Percentiles rank a stretch among this genome's conserved stretches.
Evolutionary conservation across 2,797 vertebrate species (phyloP).

Genomic region (Danionella dracula): DNA sequence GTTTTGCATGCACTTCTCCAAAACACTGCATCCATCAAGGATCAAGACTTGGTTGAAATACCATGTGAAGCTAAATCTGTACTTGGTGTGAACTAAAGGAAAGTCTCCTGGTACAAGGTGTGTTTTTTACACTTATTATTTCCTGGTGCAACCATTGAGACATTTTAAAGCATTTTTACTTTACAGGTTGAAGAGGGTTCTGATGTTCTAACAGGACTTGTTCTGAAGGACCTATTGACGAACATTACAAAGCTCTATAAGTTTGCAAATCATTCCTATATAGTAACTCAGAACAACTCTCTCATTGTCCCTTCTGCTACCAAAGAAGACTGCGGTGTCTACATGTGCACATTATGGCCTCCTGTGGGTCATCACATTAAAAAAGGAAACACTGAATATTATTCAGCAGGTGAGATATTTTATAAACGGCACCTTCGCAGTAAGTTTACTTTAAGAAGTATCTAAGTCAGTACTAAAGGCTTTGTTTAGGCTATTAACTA

Average conservation of each 20-base stretch:
- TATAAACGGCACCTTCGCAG: too few species aligned
- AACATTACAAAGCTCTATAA: conserved; percentile 32
- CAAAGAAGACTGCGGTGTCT: conserved; percentile 32
- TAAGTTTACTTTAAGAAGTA: too few species aligned
- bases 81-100: conserved; percentile 27
- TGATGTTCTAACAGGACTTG: conserved; percentile 36
- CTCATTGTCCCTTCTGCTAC: conserved; percentile 27
- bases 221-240: conserved; percentile 40
- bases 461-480: too few species aligned
- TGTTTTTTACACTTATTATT: too few species aligned
- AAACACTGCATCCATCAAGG: background rate
- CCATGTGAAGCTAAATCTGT: conserved; percentile 24
- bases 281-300: conserved; percentile 34
- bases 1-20: background rate
- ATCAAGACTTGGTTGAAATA: background rate
- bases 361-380: conserved; percentile 45
- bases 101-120: conserved; percentile 43
- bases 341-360: conserved; percentile 48
- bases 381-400: conserved; percentile 33
- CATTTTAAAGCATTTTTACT: background rate
- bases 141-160: too few species aligned
- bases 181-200: conserved; percentile 33
- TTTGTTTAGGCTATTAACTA: too few species aligned
- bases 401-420: conserved; percentile 29
- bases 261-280: conserved; percentile 36